These are phyloP conservation scores for Epicampocera succincta DNA, from an alignment of 2,888 invertebrate genomes.

Conservation along the genomic window DNA sequence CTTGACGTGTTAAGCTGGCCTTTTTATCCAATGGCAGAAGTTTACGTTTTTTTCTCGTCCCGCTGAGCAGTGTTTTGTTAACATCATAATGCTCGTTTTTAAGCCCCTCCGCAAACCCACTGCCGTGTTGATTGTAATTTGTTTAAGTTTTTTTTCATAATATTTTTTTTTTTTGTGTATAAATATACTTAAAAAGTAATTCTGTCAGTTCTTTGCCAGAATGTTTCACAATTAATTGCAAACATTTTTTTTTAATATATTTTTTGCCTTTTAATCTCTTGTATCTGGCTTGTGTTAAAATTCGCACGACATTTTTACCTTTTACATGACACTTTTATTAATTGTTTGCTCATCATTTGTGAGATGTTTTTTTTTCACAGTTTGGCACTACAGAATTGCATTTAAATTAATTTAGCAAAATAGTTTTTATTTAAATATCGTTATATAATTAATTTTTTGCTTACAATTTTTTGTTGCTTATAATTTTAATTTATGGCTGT, in stretches of 20 bases:
- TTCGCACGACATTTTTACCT: slow-evolving; percentile 56
- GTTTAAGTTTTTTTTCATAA: too few relatives aligned
- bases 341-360: slow-evolving; percentile 56
- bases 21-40: too few relatives aligned
- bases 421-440: slow-evolving; percentile 31
- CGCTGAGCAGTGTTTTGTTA: too few relatives aligned
- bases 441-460: slow-evolving; percentile 10
- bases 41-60: too few relatives aligned
- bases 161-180: too few relatives aligned
- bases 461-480: slow-evolving; percentile 32
- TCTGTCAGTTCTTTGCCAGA: too few relatives aligned
- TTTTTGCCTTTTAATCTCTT: neutral
- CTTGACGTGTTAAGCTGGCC: too few relatives aligned
- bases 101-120: too few relatives aligned
- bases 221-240: neutral
- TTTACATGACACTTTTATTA: slow-evolving; percentile 60
- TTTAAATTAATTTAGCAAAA: slow-evolving; percentile 57
- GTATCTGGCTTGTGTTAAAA: slow-evolving; percentile 49
- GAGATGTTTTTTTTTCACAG: slow-evolving; percentile 19
- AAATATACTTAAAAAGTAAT: too few relatives aligned
- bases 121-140: too few relatives aligned
- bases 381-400: slow-evolving; percentile 21
- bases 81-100: too few relatives aligned
- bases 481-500: slow-evolving; percentile 50
- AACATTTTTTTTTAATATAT: neutral